Evolutionary conservation across 2,113 vertebrate genomes (phyloP).

Genomic region (Gymnorhina tibicen): DNA sequence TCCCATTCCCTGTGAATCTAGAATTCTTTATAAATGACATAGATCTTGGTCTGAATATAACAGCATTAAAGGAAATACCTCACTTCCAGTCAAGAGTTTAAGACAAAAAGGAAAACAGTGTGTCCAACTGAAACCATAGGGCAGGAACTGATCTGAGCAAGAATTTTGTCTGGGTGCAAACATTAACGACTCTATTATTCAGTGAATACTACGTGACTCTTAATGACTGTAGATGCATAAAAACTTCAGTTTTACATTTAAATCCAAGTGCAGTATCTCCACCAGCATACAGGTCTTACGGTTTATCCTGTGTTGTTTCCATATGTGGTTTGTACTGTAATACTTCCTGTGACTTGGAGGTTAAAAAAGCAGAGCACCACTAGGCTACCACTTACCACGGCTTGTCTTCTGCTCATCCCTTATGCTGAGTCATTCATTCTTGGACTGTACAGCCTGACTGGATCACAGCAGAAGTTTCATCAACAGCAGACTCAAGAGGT

Average conservation of each 20-base stretch:
- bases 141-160: neutral
- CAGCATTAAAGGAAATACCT: slow-evolving; percentile 6
- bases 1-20: neutral
- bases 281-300: neutral
- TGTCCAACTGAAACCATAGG: neutral
- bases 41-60: neutral
- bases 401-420: neutral
- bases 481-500: neutral
- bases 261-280: neutral
- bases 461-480: neutral
- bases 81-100: neutral
- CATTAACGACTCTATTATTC: neutral
- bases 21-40: neutral
- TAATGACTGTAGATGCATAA: neutral
- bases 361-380: neutral
- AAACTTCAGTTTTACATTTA: neutral
- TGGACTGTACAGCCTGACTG: neutral
- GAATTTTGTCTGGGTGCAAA: neutral
- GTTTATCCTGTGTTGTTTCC: neutral
- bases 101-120: neutral
- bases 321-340: neutral
- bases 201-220: neutral
- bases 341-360: neutral
- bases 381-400: neutral
- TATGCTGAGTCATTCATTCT: neutral